Evolutionary conservation across 1,140 invertebrate species (phyloP), one percentile per base, ranked within the genome.

Genomic region (Zaprionus vittiger): DNA sequence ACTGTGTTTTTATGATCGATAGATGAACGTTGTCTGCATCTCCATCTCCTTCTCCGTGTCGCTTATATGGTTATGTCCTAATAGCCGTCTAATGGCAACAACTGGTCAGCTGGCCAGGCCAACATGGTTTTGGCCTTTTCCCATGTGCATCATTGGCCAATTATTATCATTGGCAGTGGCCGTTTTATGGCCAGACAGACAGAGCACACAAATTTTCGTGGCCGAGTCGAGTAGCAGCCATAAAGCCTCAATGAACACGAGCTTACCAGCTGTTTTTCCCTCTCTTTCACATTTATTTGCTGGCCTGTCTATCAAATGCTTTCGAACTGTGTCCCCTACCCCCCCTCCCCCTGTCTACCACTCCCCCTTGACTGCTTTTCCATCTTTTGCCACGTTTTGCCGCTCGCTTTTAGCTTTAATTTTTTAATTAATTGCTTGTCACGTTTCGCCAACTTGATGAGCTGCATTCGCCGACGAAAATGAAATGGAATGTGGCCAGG

Each of bases 381-480:
- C 17, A 38, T 31, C 15, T 60, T 60, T 37, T 22, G 60, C 44
- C 26, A 41, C 15, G n/a, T 41, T 41, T 41, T 41, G 15, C 38
- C 15, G n/a, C 41, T 47, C 41, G 41, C 26, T 24, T 56, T 61
- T 56, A 55, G 77, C 72, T 84, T 87, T 89, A 89, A 89, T 89
- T 89, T 89, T 89, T 89, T 89, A 89, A 89, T 89, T 90, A 89
- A 89, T 89, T 89, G 84, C 85, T 84, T 76, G 84, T 90, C 84
- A 89, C 84, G 84, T 81, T 77, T 59, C 59, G 61, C 75, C 75
- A 52, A 74, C 37, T 77, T 77, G 75, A 77, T 59, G 75, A 73
- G 75, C 59, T 59, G 70, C 78, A 78, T 80, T 80, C 61, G 56
- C 55, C 38, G 55, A 72, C 80, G 62, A 81, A 79, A 87, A 81